Conservation (phyloP, 2,888 invertebrate species). For the Cyclophora punctaria region DNA sequence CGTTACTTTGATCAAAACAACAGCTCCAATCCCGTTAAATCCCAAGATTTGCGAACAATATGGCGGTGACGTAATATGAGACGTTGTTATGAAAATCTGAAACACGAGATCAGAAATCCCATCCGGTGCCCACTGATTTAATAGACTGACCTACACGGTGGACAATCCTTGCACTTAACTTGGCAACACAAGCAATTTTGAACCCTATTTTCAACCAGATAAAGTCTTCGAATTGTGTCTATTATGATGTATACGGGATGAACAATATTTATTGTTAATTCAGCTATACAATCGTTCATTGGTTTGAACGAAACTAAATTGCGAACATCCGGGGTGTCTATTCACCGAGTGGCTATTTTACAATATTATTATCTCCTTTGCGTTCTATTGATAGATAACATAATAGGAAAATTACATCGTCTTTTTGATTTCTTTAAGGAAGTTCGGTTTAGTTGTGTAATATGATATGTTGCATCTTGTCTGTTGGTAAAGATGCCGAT, state of each 20-base stretch:
- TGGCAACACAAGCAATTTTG: constrained; percentile 22
- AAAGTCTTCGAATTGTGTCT: constrained; percentile 15
- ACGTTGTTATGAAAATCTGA: constrained; percentile 61
- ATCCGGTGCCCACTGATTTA: constrained; percentile 64
- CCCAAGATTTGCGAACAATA: constrained; percentile 28
- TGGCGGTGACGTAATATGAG: constrained; percentile 57
- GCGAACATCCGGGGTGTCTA: constrained; percentile 72
- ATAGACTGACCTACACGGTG: constrained; percentile 67
- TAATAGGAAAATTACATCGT: constrained; percentile 56
- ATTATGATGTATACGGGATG: constrained; percentile 47
- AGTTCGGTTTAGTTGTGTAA: constrained; percentile 33
- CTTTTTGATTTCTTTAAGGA: constrained; percentile 34
- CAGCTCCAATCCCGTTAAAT: constrained; percentile 4
- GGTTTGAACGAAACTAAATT: constrained; percentile 67
- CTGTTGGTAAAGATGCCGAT: no score
- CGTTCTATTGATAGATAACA: constrained; percentile 34
- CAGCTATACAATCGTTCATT: constrained; percentile 62
- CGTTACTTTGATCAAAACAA: background rate
- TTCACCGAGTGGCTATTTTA: constrained; percentile 48
- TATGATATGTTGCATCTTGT: constrained; percentile 26
- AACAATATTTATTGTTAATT: constrained; percentile 71
- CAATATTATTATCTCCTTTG: constrained; percentile 35
- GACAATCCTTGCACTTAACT: constrained; percentile 41
- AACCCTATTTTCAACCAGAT: background rate
- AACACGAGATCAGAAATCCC: constrained; percentile 45